Base-by-base conservation (phyloP, 2,113 vertebrate species). In the Kryptolebias marmoratus region DNA sequence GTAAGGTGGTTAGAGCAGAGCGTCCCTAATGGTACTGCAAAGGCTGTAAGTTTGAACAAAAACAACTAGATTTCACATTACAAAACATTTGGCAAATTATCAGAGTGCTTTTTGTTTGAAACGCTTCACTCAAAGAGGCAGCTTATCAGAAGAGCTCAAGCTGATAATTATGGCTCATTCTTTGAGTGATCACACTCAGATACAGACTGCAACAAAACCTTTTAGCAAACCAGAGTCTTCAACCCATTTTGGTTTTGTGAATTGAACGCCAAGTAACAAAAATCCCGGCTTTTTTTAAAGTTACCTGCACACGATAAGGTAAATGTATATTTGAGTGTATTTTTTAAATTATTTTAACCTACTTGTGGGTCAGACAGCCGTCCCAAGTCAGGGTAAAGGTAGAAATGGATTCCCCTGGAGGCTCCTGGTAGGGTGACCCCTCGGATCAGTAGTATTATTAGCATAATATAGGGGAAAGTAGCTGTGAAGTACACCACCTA, bases 401-500 rank as follows among this genome's bases (percentile, higher is more conserved):
- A 99, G 83, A 95, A 99, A 84, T 95, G 68, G 77, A 99, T 96
- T 1, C 97, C 97, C 3, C 93, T 90, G 0, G 84, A 92, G 61
- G 97, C 97, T 16, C 97, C 97, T 0, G 97, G 97, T 27, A 99
- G 93, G 0, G 95, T 97, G 74, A 96, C 86, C 0, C 97, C 97
- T 79, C 97, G 93, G 47, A 98, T 79, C 72, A 99, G 90, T 30
- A 99, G 91, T 77, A 97, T 79, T n/a, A 97, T 0, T 2, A 99
- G 89, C 96, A 98, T 98, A n/a, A 91, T n/a, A 0, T 98, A 99
- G 0, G 97, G 97, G 59, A 99, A 99, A 0, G 96, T 98, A 30
- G 97, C 97, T 1, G 97, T 99, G 90, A 99, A 97, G 73, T 98
- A 99, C 60, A 99, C 97, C 0, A 99, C 97, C 97, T 99, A 87